These are phyloP conservation scores for Pseudochaenichthys georgianus DNA, from an alignment of 2,797 vertebrate genomes.

Conservation along the genomic window DNA sequence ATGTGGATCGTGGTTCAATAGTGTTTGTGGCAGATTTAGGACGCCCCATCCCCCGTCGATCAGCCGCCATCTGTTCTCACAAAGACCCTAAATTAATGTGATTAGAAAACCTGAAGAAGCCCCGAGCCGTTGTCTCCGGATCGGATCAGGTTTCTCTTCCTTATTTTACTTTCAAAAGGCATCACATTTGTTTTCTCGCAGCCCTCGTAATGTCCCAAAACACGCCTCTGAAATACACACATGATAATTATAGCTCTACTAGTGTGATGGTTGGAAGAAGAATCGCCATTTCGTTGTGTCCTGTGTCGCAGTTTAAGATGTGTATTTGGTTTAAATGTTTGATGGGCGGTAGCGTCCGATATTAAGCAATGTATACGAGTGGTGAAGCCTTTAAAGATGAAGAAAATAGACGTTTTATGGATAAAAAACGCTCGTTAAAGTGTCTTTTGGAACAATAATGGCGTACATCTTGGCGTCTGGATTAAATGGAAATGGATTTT, in stretches of 20 bases:
- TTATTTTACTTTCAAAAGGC: too few relatives aligned
- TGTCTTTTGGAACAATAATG: background rate
- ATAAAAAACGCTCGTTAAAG: background rate
- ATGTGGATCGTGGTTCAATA: conserved; percentile 52
- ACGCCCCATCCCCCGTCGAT: conserved; percentile 75
- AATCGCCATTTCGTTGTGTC: too few relatives aligned
- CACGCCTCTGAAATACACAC: too few relatives aligned
- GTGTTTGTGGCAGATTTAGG: conserved; percentile 70
- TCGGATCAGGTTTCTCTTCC: too few relatives aligned
- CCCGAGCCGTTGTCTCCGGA: background rate
- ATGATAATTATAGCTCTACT: too few relatives aligned
- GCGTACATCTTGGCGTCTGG: background rate
- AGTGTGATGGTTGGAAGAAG: too few relatives aligned
- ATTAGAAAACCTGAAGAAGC: conserved; percentile 75
- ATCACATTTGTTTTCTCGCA: background rate
- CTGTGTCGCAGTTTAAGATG: too few relatives aligned
- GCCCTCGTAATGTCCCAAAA: too few relatives aligned
- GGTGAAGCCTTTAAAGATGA: background rate
- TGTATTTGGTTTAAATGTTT: too few relatives aligned
- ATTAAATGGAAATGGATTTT: conserved; percentile 24
- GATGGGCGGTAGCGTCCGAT: background rate
- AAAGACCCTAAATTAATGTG: conserved; percentile 78
- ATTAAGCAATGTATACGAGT: conserved; percentile 1
- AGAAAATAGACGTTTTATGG: background rate
- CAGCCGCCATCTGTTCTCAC: conserved; percentile 82